phyloP scores from a whole-genome alignment of 2,888 invertebrate species.

The Pedicia rivosa region DNA sequence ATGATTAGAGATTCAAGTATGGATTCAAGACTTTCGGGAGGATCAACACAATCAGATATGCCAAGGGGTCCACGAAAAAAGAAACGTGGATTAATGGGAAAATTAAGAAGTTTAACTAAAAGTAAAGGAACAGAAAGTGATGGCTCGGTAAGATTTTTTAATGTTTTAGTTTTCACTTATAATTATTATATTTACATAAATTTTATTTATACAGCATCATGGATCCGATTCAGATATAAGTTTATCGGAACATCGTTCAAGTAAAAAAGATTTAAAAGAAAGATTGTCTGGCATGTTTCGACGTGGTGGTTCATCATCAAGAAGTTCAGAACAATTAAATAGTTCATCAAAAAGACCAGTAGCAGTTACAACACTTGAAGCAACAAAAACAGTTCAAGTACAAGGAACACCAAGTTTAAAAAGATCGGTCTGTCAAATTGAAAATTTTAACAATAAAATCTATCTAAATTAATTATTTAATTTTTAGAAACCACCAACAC shows the following conservation, averaged over 20 bases:
- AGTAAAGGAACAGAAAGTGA: conserved; percentile 37
- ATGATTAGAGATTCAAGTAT: conserved; percentile 59
- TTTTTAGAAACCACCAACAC: conserved; percentile 4
- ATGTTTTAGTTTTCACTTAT: not conserved
- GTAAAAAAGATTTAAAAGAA: conserved; percentile 63
- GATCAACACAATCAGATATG: conserved; percentile 71
- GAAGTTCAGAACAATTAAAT: conserved; percentile 34
- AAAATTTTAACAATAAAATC: no score
- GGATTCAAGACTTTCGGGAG: conserved; percentile 69
- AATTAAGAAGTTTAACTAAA: conserved; percentile 70
- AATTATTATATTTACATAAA: not conserved
- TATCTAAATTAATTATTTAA: no score
- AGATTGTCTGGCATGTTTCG: conserved; percentile 72
- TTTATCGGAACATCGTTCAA: conserved; percentile 38
- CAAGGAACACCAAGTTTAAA: conserved; percentile 11
- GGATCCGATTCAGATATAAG: conserved; percentile 60
- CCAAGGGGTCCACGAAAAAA: conserved; percentile 53
- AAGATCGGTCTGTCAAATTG: no score
- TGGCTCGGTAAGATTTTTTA: conserved; percentile 23
- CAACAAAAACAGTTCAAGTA: conserved; percentile 26
- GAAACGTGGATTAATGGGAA: conserved; percentile 65
- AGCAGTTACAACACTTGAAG: conserved; percentile 32
- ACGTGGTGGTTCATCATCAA: conserved; percentile 43
- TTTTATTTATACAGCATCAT: conserved; percentile 19
- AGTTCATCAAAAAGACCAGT: conserved; percentile 35